A percentile compares a stretch with the other conserved stretches of the same genome.
Evolutionary conservation across 2,888 invertebrate genomes (phyloP).

Genomic region (Panzeria rudis): DNA sequence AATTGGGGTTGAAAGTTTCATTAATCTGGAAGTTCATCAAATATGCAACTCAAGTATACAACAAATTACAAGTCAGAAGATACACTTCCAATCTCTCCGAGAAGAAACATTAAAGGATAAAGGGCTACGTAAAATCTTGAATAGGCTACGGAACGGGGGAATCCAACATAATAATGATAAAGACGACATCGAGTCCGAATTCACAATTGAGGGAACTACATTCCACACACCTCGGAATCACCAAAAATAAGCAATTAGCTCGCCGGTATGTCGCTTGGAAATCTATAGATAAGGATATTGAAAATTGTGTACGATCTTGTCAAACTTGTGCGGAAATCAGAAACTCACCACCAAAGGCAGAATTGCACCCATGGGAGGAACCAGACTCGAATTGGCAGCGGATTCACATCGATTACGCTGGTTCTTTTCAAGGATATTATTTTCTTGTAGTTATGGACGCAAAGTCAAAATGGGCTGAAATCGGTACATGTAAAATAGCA

Average conservation of each 20-base stretch:
- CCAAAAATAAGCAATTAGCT: too few species aligned
- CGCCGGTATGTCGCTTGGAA: too few species aligned
- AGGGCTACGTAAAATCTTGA: not conserved
- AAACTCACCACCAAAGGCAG: constrained; percentile 1
- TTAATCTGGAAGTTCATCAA: constrained; percentile 21
- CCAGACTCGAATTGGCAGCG: constrained; percentile 1
- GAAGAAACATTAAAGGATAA: constrained; percentile 2
- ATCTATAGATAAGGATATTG: too few species aligned
- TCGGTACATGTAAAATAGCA: not conserved
- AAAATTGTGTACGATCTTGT: not conserved
- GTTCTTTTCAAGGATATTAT: too few species aligned
- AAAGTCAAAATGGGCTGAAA: constrained; percentile 2
- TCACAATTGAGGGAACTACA: constrained; percentile 15
- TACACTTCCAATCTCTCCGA: constrained; percentile 45
- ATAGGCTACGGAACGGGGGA: not conserved
- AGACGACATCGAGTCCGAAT: constrained; percentile 4
- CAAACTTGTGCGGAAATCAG: not conserved
- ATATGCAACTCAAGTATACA: constrained; percentile 33
- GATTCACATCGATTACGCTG: too few species aligned
- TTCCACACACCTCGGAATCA: too few species aligned
- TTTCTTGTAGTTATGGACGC: too few species aligned
- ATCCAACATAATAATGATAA: too few species aligned
- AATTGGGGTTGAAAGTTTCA: too few species aligned
- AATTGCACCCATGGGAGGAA: not conserved
- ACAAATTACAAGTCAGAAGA: constrained; percentile 40